Base-by-base conservation (phyloP, 2,888 invertebrate species). In the Phorcus lineatus region DNA sequence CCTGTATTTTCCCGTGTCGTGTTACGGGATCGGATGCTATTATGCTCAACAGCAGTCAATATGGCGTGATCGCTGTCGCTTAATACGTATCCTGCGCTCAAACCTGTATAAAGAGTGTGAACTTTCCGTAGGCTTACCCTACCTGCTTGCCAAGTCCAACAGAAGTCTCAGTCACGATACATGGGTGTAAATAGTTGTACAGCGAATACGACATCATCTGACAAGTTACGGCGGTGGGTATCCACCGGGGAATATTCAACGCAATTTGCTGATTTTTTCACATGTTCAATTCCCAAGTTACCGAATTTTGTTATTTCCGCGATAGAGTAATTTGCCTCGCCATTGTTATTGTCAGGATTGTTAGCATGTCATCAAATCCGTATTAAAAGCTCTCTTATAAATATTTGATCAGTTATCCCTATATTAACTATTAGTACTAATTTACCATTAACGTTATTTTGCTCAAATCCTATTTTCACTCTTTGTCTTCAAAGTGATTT, bases 21-120 rank as follows among this genome's bases (percentile, higher is more conserved):
- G 40, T 70, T 70, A 36, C 70, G 36, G n/a, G 47, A 70, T 19
- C 40, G 19, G 40, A 70, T 40, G 70, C 70, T 70, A n/a, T 70
- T 70, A 70, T 31, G 70, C 31, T 70, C 17, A 40, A 70, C 36
- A 11, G 70, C 36, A 16, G 19, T 70, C 70, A 40, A 70, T 70
- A 70, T 70, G 70, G 70, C 70, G 17, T 70, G 40, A 19, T 16
- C 36, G 13, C 2, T 17, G 13, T 62, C n/a, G 24, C 9, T 22
- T 22, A 28, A 28, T 62, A 62, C 28, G 24, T 57, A 19, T 6
- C 55, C 7, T 47, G 47, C 47, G 11, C 13, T 47, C 47, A 47
- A 47, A 47, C 47, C 47, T 47, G 47, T 47, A 47, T 47, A 9
- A 47, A 47, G 47, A 47, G 47, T 47, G 47, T 47, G 47, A 47